Percentiles rank a stretch among this genome's conserved stretches.
Evolutionary conservation across 2,797 vertebrate genomes (phyloP).

Genomic region (Pipistrellus pygmaeus): DNA sequence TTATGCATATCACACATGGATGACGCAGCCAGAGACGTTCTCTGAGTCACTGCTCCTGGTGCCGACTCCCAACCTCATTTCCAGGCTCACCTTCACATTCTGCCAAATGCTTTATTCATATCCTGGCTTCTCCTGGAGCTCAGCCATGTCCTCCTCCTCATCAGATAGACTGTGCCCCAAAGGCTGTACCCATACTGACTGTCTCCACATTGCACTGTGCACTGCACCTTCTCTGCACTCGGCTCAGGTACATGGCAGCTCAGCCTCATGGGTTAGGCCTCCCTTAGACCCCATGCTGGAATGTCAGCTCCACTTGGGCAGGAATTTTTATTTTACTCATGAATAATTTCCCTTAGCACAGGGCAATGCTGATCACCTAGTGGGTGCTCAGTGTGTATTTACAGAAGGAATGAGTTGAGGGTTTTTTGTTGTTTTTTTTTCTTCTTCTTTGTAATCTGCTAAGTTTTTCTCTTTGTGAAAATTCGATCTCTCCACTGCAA

Average conservation of each 20-base stretch:
- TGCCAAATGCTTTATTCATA: background rate
- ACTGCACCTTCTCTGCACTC: background rate
- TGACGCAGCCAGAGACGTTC: background rate
- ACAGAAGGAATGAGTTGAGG: conserved; percentile 17
- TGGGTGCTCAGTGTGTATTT: background rate
- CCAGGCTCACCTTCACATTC: background rate
- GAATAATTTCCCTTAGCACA: background rate
- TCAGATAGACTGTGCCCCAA: background rate
- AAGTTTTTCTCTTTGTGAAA: conserved; percentile 25
- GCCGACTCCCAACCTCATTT: background rate
- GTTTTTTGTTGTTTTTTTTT: background rate
- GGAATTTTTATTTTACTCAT: conserved; percentile 38
- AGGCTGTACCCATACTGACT: background rate
- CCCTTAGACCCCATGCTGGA: background rate
- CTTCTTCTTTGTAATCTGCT: background rate
- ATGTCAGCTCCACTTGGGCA: background rate
- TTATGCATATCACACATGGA: fast-evolving
- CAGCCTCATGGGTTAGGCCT: background rate
- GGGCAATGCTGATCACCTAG: background rate
- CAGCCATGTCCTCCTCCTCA: background rate
- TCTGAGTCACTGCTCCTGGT: background rate
- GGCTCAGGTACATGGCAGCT: background rate
- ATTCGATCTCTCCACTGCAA: conserved; percentile 11
- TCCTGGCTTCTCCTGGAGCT: background rate
- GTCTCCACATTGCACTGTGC: background rate